These are phyloP conservation scores for Petromus typicus DNA, from an alignment of 2,113 vertebrate species.

Conservation along the genomic window DNA sequence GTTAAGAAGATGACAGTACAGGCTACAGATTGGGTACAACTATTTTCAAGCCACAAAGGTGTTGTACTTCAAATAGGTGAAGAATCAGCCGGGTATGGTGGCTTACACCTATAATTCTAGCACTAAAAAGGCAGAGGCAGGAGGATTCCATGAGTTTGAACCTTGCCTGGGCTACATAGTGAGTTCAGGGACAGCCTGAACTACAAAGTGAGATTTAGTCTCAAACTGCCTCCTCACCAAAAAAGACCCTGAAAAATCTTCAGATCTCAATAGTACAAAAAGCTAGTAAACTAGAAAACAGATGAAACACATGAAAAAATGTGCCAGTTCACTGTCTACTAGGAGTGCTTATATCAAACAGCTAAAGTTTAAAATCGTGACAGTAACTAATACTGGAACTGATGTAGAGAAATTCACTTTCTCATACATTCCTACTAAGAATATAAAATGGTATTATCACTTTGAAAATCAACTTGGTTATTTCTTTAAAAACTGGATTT, in stretches of 20 bases:
- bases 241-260: not conserved
- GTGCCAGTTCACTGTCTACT: not conserved
- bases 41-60: not conserved
- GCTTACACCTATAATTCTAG: too few relatives aligned
- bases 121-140: too few relatives aligned
- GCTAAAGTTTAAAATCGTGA: not conserved
- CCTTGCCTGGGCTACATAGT: too few relatives aligned
- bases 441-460: not conserved
- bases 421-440: not conserved
- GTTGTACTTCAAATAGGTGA: not conserved
- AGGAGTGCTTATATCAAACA: not conserved
- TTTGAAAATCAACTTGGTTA: not conserved
- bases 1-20: not conserved
- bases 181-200: too few relatives aligned
- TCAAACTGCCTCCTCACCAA: too few relatives aligned
- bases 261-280: not conserved
- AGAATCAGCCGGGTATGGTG: too few relatives aligned
- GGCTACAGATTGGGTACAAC: not conserved
- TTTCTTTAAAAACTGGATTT: constrained; percentile 1
- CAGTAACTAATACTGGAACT: not conserved
- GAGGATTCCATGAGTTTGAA: too few relatives aligned
- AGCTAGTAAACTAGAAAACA: not conserved
- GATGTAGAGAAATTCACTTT: not conserved
- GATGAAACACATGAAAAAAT: not conserved
- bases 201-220: too few relatives aligned